These are phyloP conservation scores for Mungos mungo DNA, from an alignment of 2,113 vertebrate genomes.

Conservation along the genomic window DNA sequence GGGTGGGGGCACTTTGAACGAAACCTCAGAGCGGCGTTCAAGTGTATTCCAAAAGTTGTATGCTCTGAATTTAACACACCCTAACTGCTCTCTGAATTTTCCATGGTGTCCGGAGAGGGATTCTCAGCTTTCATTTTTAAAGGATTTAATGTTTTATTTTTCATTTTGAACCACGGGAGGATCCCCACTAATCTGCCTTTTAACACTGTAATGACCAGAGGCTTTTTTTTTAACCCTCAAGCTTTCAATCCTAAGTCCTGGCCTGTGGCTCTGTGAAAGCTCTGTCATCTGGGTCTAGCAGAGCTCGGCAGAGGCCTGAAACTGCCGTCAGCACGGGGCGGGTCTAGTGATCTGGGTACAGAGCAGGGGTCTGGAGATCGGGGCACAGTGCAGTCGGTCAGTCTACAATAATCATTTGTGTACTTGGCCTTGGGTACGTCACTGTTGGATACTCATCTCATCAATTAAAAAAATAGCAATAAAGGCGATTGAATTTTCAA, in stretches of 20 bases:
- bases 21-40: background rate
- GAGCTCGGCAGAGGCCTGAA: background rate
- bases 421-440: background rate
- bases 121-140: background rate
- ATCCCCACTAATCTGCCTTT: background rate
- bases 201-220: background rate
- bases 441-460: background rate
- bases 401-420: background rate
- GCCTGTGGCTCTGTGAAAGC: background rate
- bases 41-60: background rate
- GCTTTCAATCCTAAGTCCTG: background rate
- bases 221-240: background rate
- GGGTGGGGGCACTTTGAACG: accelerated
- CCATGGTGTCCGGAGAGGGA: background rate
- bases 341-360: background rate
- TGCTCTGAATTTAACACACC: background rate
- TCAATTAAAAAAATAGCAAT: background rate
- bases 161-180: background rate
- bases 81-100: background rate
- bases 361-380: background rate
- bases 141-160: background rate
- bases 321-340: accelerated
- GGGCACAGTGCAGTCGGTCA: background rate
- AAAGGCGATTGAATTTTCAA: background rate
- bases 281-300: background rate